A percentile compares a stretch with the other conserved stretches of the same genome.
phyloP scores from a whole-genome alignment of 2,113 vertebrate species.

The Anser cygnoides region DNA sequence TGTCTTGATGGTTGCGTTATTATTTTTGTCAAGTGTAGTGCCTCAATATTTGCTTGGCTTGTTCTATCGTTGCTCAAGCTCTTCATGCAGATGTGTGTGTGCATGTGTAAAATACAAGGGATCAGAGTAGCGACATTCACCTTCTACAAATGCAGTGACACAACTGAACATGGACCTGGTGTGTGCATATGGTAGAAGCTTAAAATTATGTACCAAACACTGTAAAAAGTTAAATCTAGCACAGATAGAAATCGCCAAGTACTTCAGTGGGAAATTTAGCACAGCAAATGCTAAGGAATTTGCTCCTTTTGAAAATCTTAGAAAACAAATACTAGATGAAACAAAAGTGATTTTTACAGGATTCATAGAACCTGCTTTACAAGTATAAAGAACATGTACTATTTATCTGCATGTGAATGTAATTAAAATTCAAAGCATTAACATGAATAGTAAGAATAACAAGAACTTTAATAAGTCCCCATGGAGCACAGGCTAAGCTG shows the following conservation, averaged over 20 bases:
- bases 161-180: background rate
- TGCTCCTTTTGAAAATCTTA: background rate
- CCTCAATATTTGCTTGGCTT: background rate
- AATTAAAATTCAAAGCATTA: slow-evolving; percentile 62
- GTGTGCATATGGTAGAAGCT: background rate
- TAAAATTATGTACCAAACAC: background rate
- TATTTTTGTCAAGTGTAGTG: background rate
- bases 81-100: accelerated
- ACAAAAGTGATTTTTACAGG: background rate
- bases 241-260: background rate
- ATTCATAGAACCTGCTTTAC: slow-evolving; percentile 17
- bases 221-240: background rate
- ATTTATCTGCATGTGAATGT: slow-evolving; percentile 43
- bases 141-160: background rate
- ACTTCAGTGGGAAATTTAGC: background rate
- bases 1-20: background rate
- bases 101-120: background rate
- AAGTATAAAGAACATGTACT: background rate
- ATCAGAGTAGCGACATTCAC: background rate
- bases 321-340: slow-evolving; percentile 14
- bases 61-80: background rate
- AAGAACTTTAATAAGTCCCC: slow-evolving; percentile 21
- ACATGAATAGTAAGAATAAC: slow-evolving; percentile 48
- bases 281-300: background rate
- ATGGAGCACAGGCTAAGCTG: slow-evolving; percentile 7